phyloP scores from a whole-genome alignment of 2,797 vertebrate species.

The Artibeus jamaicensis region DNA sequence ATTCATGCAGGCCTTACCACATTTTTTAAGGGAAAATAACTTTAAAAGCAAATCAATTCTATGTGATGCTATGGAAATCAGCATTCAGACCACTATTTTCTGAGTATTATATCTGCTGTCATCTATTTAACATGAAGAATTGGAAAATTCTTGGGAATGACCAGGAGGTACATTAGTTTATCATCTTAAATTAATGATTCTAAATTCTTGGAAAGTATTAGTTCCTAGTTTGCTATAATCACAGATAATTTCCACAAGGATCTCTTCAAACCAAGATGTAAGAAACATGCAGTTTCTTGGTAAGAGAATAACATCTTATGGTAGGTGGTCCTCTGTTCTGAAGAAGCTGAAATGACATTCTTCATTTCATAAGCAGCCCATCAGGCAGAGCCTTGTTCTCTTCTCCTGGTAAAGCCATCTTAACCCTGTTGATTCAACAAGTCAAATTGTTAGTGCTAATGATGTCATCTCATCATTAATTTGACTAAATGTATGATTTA shows the following conservation, averaged over 20 bases:
- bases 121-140: background rate
- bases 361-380: background rate
- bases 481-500: background rate
- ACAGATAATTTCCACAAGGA: background rate
- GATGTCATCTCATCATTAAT: background rate
- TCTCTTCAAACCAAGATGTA: background rate
- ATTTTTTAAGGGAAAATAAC: background rate
- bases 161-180: background rate
- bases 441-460: background rate
- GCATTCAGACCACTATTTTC: background rate
- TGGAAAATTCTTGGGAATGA: background rate
- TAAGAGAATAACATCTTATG: background rate
- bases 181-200: background rate
- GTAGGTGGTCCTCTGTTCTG: background rate
- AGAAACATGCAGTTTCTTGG: background rate
- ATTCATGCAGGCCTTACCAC: background rate
- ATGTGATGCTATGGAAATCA: background rate
- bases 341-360: background rate
- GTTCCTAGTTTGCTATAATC: background rate
- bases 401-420: background rate
- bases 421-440: background rate
- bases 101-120: background rate
- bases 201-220: background rate
- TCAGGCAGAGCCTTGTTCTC: background rate
- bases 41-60: background rate